These are phyloP conservation scores for Acanthisitta chloris DNA, from an alignment of 2,113 vertebrate species.

Conservation along the genomic window DNA sequence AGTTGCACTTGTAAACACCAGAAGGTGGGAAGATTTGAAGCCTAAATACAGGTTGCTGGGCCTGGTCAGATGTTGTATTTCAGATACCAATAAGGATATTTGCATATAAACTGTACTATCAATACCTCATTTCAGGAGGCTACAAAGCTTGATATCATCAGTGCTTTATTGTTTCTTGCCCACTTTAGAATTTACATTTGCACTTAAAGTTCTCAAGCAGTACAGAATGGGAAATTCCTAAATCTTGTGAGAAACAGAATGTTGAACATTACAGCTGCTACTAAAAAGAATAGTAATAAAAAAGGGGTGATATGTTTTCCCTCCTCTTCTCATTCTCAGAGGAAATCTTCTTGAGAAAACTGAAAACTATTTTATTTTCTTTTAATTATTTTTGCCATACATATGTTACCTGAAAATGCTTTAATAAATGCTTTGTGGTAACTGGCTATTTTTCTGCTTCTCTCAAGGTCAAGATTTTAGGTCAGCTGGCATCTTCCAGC, in stretches of 20 bases:
- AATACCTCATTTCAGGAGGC: slow-evolving; percentile 39
- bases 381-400: background rate
- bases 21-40: slow-evolving; percentile 56
- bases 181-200: slow-evolving; percentile 2
- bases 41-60: slow-evolving; percentile 58
- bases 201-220: background rate
- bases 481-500: background rate
- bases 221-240: background rate
- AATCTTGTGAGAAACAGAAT: background rate
- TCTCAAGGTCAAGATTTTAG: background rate
- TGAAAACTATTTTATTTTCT: background rate
- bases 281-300: background rate
- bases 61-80: slow-evolving; percentile 56
- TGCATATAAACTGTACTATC: slow-evolving; percentile 56
- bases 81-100: slow-evolving; percentile 41
- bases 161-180: slow-evolving; percentile 6
- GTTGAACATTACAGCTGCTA: background rate
- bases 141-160: slow-evolving; percentile 15
- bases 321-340: background rate
- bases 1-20: slow-evolving; percentile 53
- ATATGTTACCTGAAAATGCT: background rate
- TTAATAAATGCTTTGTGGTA: background rate
- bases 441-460: background rate
- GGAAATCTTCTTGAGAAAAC: background rate
- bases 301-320: background rate